A percentile compares a stretch with the other conserved stretches of the same genome.
Evolutionary conservation across 2,888 invertebrate genomes (phyloP).

Genomic region (Iphiclides podalirius): DNA sequence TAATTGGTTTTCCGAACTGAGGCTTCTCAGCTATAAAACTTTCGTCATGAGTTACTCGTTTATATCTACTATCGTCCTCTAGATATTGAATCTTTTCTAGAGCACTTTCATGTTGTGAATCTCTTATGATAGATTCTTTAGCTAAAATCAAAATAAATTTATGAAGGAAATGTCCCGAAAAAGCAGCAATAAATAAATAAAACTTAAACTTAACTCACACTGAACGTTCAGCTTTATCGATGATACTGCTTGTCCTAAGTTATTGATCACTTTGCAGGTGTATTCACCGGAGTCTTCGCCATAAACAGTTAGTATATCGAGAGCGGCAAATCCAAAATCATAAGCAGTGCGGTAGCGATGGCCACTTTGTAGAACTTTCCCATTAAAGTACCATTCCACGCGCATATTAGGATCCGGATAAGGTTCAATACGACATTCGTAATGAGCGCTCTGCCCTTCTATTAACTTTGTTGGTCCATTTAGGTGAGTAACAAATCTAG

Average conservation of each 20-base stretch:
- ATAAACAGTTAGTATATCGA: constrained; percentile 96
- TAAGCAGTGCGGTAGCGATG: constrained; percentile 96
- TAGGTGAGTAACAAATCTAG: constrained; percentile 90
- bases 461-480: constrained; percentile 91
- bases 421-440: constrained; percentile 95
- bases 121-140: constrained; percentile 90
- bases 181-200: background rate
- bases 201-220: constrained; percentile 77
- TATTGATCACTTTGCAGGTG: constrained; percentile 92
- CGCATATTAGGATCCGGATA: constrained; percentile 93
- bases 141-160: constrained; percentile 70
- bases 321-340: constrained; percentile 97
- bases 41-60: constrained; percentile 86
- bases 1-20: constrained; percentile 92
- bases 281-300: constrained; percentile 97
- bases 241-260: constrained; percentile 90
- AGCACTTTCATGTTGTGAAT: constrained; percentile 96
- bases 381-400: constrained; percentile 97
- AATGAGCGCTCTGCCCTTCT: constrained; percentile 95
- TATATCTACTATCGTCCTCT: constrained; percentile 91
- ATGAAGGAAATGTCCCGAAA: background rate
- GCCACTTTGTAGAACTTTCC: constrained; percentile 91
- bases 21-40: constrained; percentile 90
- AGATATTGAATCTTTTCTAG: constrained; percentile 94
- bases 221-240: constrained; percentile 90